Conservation (phyloP, 2,888 invertebrate species). For the Acronicta leporina region DNA sequence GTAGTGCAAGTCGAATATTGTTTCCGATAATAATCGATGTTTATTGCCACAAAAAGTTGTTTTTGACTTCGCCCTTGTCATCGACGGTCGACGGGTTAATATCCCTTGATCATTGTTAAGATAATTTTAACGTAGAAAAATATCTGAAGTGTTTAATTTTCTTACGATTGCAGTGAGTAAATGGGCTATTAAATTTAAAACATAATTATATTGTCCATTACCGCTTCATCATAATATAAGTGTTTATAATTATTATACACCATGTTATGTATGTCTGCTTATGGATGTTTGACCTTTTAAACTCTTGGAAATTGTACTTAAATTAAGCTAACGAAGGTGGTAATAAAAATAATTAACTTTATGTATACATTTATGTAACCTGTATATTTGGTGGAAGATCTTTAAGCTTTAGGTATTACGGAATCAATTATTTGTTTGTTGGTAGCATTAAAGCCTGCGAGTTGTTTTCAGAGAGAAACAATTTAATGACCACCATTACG, state of each 20-base stretch:
- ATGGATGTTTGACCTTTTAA: constrained; percentile 5
- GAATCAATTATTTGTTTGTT: too few relatives aligned
- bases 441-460: too few relatives aligned
- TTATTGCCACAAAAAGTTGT: constrained; percentile 11
- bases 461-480: too few relatives aligned
- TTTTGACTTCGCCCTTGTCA: constrained; percentile 11
- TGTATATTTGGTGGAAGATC: neutral
- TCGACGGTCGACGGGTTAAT: constrained; percentile 18
- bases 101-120: constrained; percentile 16
- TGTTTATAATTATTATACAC: constrained; percentile 16
- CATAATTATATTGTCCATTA: constrained; percentile 22
- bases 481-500: too few relatives aligned
- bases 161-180: constrained; percentile 14
- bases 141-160: constrained; percentile 21
- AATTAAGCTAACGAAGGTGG: constrained; percentile 13
- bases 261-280: constrained; percentile 12
- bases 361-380: neutral
- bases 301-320: constrained; percentile 6
- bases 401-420: too few relatives aligned
- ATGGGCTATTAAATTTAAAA: constrained; percentile 6
- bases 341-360: constrained; percentile 13
- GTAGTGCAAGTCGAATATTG: constrained; percentile 4
- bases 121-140: constrained; percentile 21
- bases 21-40: constrained; percentile 16
- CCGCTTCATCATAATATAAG: constrained; percentile 13